A percentile compares a stretch with the other conserved stretches of the same genome.
Conservation (phyloP, 2,888 invertebrate genomes). For the Tachystola acroxantha region DNA sequence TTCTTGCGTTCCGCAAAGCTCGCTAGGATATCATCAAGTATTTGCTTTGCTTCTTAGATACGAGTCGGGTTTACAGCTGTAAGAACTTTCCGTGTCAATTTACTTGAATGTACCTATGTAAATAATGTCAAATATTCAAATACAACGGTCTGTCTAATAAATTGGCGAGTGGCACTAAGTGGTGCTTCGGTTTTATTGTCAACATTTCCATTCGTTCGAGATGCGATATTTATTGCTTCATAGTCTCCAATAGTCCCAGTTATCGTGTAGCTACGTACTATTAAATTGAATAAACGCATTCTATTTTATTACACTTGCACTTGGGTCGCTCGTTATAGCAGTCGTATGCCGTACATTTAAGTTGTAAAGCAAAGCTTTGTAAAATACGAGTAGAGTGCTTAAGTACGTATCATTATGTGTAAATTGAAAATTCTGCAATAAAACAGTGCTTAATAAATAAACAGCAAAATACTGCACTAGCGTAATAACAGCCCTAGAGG, state of each 20-base stretch:
- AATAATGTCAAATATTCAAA: not conserved
- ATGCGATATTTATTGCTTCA: conserved; percentile 16
- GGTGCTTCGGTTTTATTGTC: conserved; percentile 22
- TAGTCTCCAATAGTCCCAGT: conserved; percentile 11
- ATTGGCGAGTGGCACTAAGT: conserved; percentile 16
- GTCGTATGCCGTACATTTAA: not conserved
- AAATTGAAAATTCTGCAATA: conserved; percentile 26
- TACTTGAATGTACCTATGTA: not conserved
- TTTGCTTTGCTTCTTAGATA: not conserved
- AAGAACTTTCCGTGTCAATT: not conserved
- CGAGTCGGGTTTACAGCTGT: not conserved
- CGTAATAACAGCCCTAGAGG: conserved; percentile 38
- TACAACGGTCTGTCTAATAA: conserved; percentile 11
- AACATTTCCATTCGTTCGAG: conserved; percentile 17
- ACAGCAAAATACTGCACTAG: conserved; percentile 30
- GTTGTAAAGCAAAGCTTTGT: conserved; percentile 7
- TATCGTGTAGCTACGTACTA: conserved; percentile 1
- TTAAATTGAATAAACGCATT: not conserved
- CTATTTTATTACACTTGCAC: not conserved
- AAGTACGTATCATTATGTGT: conserved; percentile 23
- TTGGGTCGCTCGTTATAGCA: not conserved
- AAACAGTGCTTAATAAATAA: conserved; percentile 27
- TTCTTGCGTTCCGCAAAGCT: conserved; percentile 3
- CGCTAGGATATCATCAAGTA: no score
- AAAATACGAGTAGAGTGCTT: conserved; percentile 15